A percentile compares a stretch with the other conserved stretches of the same genome.
These are phyloP conservation scores for Xylota sylvarum DNA, from an alignment of 2,888 invertebrate species.

Conservation along the genomic window DNA sequence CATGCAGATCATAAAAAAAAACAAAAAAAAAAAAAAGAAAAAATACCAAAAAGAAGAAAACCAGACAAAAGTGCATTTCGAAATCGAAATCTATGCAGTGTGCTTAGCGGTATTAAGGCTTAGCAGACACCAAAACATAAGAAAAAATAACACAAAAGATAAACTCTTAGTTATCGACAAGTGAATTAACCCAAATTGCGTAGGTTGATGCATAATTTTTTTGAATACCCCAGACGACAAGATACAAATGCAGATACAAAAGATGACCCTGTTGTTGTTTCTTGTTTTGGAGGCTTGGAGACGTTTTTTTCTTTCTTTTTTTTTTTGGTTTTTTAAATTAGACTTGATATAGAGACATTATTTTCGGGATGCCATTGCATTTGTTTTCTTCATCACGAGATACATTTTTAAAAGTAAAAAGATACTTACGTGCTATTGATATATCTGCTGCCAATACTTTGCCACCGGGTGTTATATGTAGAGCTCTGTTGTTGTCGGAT, in stretches of 20 bases:
- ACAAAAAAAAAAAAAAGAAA: no score
- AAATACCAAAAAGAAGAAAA: conserved; percentile 3
- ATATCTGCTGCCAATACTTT: conserved; percentile 83
- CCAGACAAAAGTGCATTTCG: conserved; percentile 57
- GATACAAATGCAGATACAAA: conserved; percentile 1
- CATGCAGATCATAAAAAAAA: conserved; percentile 65
- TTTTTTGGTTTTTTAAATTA: conserved; percentile 18
- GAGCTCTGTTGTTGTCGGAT: conserved; percentile 81
- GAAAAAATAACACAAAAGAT: conserved; percentile 40
- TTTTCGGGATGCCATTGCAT: background rate
- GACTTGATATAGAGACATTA: conserved; percentile 24
- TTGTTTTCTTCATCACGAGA: background rate
- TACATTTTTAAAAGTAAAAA: background rate
- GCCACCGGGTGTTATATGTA: conserved; percentile 83
- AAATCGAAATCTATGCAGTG: conserved; percentile 38
- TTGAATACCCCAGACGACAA: conserved; percentile 22
- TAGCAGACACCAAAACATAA: conserved; percentile 30
- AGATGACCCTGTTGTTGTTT: conserved; percentile 28
- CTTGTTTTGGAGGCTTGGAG: conserved; percentile 9
- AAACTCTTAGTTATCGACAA: conserved; percentile 67
- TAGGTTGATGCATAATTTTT: conserved; percentile 70
- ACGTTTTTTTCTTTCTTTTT: conserved; percentile 5
- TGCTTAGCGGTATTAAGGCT: conserved; percentile 28
- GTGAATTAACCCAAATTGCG: conserved; percentile 69
- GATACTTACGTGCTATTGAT: conserved; percentile 83